phyloP scores from a whole-genome alignment of 2,888 invertebrate species.

The Xestia c-nigrum region DNA sequence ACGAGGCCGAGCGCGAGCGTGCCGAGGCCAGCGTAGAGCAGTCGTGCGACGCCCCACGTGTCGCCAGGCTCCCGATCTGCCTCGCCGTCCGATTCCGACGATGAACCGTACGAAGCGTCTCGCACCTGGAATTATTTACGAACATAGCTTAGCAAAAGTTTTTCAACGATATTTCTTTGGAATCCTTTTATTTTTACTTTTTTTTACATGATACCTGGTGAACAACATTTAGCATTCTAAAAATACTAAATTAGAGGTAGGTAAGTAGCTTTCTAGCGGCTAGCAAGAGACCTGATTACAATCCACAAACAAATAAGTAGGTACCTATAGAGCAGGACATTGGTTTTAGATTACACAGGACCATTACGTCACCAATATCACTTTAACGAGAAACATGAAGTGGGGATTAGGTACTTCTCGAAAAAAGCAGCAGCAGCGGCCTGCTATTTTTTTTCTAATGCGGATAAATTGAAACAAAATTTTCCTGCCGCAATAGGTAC shows the following conservation, averaged over 20 bases:
- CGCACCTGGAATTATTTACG: constrained; percentile 92
- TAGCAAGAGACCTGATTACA: neutral
- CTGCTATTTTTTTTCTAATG: too few relatives aligned
- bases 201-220: neutral
- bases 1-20: constrained; percentile 96
- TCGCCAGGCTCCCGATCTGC: constrained; percentile 93
- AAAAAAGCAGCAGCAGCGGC: neutral
- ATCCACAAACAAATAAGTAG: neutral
- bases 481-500: constrained; percentile 54
- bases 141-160: neutral
- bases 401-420: neutral
- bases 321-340: neutral
- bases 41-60: constrained; percentile 95
- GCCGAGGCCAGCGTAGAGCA: constrained; percentile 96
- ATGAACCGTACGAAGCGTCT: constrained; percentile 95
- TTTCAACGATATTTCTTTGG: neutral
- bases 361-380: neutral
- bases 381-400: neutral
- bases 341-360: neutral
- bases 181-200: neutral
- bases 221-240: neutral
- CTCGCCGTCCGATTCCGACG: constrained; percentile 92
- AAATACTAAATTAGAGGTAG: neutral
- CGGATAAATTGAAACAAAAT: neutral
- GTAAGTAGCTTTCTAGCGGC: constrained; percentile 25